Percentiles rank a stretch among this genome's conserved stretches.
Evolutionary conservation across 2,888 invertebrate species (phyloP).

Genomic region (Cheilosia grossa): DNA sequence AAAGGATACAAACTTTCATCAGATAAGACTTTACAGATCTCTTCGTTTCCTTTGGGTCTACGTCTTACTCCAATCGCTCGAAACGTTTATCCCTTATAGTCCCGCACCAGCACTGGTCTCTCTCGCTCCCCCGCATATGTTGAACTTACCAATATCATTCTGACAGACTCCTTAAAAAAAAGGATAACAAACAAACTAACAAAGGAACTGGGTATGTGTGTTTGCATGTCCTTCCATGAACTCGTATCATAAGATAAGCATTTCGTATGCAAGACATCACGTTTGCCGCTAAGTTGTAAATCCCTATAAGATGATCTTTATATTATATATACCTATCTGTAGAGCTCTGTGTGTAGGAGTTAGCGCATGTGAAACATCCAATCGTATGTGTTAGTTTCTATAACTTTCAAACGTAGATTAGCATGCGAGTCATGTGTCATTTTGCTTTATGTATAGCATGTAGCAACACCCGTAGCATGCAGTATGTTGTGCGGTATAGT

Average conservation of each 20-base stretch:
- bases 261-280: slow-evolving; percentile 73
- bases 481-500: slow-evolving; percentile 40
- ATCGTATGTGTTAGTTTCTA: slow-evolving; percentile 56
- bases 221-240: slow-evolving; percentile 69
- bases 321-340: slow-evolving; percentile 39
- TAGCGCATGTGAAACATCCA: slow-evolving; percentile 26
- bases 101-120: slow-evolving; percentile 1
- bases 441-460: slow-evolving; percentile 63
- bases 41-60: slow-evolving; percentile 32
- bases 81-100: slow-evolving; percentile 39
- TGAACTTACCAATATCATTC: slow-evolving; percentile 36
- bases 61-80: slow-evolving; percentile 47
- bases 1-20: slow-evolving; percentile 61
- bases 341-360: slow-evolving; percentile 48
- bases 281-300: slow-evolving; percentile 74
- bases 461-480: slow-evolving; percentile 37
- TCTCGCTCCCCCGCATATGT: slow-evolving; percentile 39
- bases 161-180: slow-evolving; percentile 35
- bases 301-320: slow-evolving; percentile 73
- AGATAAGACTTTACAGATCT: slow-evolving; percentile 50
- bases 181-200: slow-evolving; percentile 47
- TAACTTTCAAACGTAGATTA: slow-evolving; percentile 66
- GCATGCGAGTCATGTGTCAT: slow-evolving; percentile 74
- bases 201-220: slow-evolving; percentile 15
- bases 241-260: slow-evolving; percentile 65